Evolutionary conservation across 2,113 vertebrate genomes (phyloP).

Genomic region (Stomatorhinus ivindoensis): DNA sequence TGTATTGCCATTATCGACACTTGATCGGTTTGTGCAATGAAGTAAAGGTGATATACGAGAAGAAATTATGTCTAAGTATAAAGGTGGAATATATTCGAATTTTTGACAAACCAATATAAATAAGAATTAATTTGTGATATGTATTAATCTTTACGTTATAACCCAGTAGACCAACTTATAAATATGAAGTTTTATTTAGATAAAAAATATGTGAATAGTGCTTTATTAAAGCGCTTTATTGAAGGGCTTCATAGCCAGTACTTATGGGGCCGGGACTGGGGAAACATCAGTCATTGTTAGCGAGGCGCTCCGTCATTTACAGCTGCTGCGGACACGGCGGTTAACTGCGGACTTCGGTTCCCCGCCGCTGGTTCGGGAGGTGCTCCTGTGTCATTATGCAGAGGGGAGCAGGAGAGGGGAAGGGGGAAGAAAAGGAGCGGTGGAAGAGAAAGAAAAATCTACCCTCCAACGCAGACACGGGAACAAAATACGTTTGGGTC

Average conservation of each 20-base stretch:
- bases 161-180: background rate
- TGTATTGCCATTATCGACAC: background rate
- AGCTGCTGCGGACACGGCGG: background rate
- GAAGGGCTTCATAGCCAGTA: background rate
- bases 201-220: background rate
- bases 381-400: background rate
- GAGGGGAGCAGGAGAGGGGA: background rate
- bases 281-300: background rate
- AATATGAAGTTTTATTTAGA: background rate
- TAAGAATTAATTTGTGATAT: background rate
- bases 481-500: slow-evolving; percentile 43
- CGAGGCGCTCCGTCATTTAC: background rate
- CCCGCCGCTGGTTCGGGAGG: background rate
- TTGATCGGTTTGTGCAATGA: background rate
- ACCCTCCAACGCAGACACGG: slow-evolving; percentile 28
- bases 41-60: background rate
- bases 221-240: background rate
- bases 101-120: background rate
- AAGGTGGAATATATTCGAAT: background rate
- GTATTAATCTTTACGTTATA: background rate
- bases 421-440: background rate
- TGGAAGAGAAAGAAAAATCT: slow-evolving; percentile 17
- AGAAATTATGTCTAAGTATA: background rate
- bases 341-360: background rate
- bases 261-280: background rate